Base-by-base conservation (phyloP, 1,140 invertebrate species). In the Atta cephalotes region DNA sequence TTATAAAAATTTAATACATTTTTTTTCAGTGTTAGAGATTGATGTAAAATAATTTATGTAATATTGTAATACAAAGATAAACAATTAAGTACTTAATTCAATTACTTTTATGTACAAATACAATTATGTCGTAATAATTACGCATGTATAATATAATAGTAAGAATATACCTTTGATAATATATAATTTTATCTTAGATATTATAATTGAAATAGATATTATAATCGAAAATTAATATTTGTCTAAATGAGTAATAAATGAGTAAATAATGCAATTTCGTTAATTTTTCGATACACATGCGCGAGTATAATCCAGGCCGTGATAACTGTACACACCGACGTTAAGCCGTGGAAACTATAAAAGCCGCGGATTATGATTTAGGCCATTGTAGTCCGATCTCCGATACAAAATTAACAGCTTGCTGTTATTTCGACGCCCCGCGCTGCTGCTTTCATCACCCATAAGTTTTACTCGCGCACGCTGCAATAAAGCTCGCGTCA, bases 391-490 rank as follows among this genome's bases (percentile, higher is more conserved):
- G 70, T 85, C 76, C 85, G 79, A 89, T 89, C 76, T 86, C 82
- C 84, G 88, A 89, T 89, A 89, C 74, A 89, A 89, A 89, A 89
- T 89, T 89, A 89, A 89, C 88, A 88, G 72, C 71, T 45, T 25
- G 62, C 81, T 72, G 88, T 89, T 89, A 89, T 86, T 89, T 68
- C 88, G 88, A 88, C 53, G 49, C 14, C 14, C 39, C 39, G 39
- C 39, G 51, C 56, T 18, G 88, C 82, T 70, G 78, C 78, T 89
- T 86, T 89, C 70, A 86, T 86, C 88, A 76, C 84, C 53, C 82
- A 76, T 76, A 89, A 89, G 88, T 89, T 89, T 86, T 89, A 86
- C 84, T 58, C 70, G 74, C 70, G 62, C 49, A n/a, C 28, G 49
- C 28, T 14, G 68, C 56, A 81, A 89, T 89, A 89, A 89, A 89